Evolutionary conservation across 2,888 invertebrate genomes (phyloP), one percentile per base, ranked within the genome.

Genomic region (Quadroppia sp.): DNA sequence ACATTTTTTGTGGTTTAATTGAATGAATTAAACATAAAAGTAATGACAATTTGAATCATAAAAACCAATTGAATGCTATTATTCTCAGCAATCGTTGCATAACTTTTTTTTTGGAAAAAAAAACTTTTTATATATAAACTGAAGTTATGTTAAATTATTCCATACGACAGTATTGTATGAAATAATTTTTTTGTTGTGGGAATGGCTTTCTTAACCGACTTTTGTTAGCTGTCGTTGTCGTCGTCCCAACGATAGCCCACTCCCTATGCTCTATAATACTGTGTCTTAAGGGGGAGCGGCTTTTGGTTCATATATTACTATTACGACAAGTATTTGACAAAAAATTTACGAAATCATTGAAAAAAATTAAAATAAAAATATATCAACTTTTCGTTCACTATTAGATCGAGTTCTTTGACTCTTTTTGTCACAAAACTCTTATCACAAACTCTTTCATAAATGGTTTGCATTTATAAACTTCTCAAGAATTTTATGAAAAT

Each of bases 191-290:
- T 45, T 20, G 50, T 50, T 50, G 50, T 50, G 20, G 50, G 50
- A 20, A 50, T 20, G 50, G 50, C 50, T 50, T 50, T 50, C 50
- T 50, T 50, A 50, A 50, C 50, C 50, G 50, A 50, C 20, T 50
- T 50, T 50, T n/a, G n/a, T 23, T 50, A n/a, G n/a, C n/a, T n/a
- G n/a, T n/a, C n/a, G n/a, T n/a, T n/a, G n/a, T n/a, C n/a, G n/a
- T n/a, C n/a, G 50, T 23, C 50, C 50, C 50, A 11, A 4, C 50
- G 50, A 50, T 4, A 7, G 50, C 50, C 15, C 45, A 45, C 20
- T 50, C 15, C 6, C 4, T 3, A 23, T 3, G 23, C n/a, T n/a
- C n/a, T n/a, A 45, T 45, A 17, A 2, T 45, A 11, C 13, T 45
- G 20, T n/a, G 3, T 20, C n/a, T 15, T 3, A 20, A 50, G 20